Evolutionary conservation across 2,888 invertebrate species (phyloP).

Genomic region (Cerastis leucographa): DNA sequence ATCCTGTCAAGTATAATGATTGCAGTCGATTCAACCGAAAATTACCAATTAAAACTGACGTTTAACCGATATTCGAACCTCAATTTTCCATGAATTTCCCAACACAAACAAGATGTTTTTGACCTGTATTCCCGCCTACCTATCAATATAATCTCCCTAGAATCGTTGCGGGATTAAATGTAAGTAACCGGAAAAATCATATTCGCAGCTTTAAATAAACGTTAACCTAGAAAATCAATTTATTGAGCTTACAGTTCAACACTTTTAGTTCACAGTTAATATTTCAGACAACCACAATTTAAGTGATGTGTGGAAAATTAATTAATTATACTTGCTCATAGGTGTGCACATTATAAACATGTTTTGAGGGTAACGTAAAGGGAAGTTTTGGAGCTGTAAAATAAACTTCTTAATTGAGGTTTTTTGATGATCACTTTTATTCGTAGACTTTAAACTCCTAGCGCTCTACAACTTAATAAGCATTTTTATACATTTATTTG

Average conservation of each 20-base stretch:
- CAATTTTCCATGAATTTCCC: not conserved
- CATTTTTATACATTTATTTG: no score
- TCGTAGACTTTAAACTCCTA: no score
- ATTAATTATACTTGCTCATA: not conserved
- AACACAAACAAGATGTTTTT: not conserved
- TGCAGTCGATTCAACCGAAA: not conserved
- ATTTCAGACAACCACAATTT: not conserved
- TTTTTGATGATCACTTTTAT: no score
- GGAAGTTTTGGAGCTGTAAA: not conserved
- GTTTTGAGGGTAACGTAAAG: not conserved
- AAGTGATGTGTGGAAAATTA: not conserved
- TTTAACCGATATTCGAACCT: not conserved
- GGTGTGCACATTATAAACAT: slow-evolving; percentile 15
- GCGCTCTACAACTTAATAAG: not conserved
- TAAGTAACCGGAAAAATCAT: slow-evolving; percentile 16
- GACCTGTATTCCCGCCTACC: not conserved
- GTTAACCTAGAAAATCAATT: not conserved
- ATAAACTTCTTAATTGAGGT: not conserved
- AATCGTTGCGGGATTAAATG: slow-evolving; percentile 20
- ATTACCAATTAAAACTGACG: not conserved
- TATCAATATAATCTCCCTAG: slow-evolving; percentile 5
- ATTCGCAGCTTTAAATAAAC: not conserved
- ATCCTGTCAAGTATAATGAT: not conserved
- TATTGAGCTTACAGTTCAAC: not conserved
- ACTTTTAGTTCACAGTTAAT: slow-evolving; percentile 1